Evolutionary conservation across 2,797 vertebrate genomes (phyloP).

Genomic region (Lagocephalus sceleratus): DNA sequence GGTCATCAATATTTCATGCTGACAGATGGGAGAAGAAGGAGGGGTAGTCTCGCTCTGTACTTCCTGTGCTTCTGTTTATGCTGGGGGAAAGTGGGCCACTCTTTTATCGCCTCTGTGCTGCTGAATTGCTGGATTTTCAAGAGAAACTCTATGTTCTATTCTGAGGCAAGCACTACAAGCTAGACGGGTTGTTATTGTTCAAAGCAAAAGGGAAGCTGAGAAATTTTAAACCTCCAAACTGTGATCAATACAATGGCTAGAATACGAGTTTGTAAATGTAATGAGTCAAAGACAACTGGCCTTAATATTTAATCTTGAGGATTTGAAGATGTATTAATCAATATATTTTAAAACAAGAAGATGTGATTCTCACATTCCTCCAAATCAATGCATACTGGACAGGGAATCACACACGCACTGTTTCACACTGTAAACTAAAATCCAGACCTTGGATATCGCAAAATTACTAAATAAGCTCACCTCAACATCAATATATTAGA

Average conservation of each 20-base stretch:
- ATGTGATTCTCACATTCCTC: background rate
- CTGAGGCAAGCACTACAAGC: slow-evolving; percentile 20
- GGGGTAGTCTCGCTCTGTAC: slow-evolving; percentile 19
- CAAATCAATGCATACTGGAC: background rate
- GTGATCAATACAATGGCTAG: background rate
- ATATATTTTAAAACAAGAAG: background rate
- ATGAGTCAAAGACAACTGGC: background rate
- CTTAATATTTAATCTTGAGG: background rate
- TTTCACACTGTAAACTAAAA: background rate
- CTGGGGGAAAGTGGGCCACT: slow-evolving; percentile 56
- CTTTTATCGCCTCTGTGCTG: slow-evolving; percentile 29
- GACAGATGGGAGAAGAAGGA: slow-evolving; percentile 66
- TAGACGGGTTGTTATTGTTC: background rate
- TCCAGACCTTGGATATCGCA: background rate
- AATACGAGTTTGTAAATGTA: background rate
- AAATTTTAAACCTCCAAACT: background rate
- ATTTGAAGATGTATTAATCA: background rate
- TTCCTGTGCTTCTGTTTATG: slow-evolving; percentile 40
- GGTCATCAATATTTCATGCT: slow-evolving; percentile 77
- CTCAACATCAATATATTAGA: no score
- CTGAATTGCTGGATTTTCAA: slow-evolving; percentile 31
- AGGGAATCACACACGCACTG: background rate
- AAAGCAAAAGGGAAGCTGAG: slow-evolving; percentile 3
- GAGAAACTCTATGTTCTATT: slow-evolving; percentile 59
- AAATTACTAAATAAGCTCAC: background rate